phyloP scores from a whole-genome alignment of 2,797 vertebrate species.

The Ibycter americanus region DNA sequence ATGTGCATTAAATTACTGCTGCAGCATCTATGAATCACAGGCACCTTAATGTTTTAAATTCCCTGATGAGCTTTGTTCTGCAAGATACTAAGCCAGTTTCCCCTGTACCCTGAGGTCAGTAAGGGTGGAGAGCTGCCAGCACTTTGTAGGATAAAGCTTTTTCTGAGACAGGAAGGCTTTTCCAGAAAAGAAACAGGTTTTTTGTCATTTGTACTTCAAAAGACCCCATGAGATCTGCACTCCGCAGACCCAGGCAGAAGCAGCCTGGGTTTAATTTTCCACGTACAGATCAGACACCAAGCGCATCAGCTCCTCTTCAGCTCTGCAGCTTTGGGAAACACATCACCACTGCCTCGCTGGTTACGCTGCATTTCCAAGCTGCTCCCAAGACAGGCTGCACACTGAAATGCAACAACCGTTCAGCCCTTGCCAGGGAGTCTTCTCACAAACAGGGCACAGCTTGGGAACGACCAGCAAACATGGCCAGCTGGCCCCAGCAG shows the following conservation, averaged over 20 bases:
- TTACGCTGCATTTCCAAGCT: background rate
- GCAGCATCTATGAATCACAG: background rate
- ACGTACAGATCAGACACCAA: background rate
- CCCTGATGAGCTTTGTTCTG: background rate
- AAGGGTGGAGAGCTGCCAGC: background rate
- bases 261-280: background rate
- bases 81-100: background rate
- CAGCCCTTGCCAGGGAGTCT: background rate
- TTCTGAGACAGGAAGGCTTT: background rate
- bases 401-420: background rate
- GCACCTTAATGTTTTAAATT: background rate
- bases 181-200: background rate
- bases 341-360: background rate
- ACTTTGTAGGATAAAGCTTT: background rate
- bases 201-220: background rate
- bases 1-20: background rate
- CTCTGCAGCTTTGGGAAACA: background rate
- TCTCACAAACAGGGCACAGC: background rate
- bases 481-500: background rate
- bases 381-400: background rate
- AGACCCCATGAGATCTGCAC: background rate
- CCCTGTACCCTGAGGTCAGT: background rate
- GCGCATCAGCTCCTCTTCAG: background rate
- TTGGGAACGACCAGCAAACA: background rate
- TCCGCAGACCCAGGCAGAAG: background rate